These are phyloP conservation scores for Rugalucina vietnamica DNA, from an alignment of 2,888 invertebrate species.

Conservation along the genomic window DNA sequence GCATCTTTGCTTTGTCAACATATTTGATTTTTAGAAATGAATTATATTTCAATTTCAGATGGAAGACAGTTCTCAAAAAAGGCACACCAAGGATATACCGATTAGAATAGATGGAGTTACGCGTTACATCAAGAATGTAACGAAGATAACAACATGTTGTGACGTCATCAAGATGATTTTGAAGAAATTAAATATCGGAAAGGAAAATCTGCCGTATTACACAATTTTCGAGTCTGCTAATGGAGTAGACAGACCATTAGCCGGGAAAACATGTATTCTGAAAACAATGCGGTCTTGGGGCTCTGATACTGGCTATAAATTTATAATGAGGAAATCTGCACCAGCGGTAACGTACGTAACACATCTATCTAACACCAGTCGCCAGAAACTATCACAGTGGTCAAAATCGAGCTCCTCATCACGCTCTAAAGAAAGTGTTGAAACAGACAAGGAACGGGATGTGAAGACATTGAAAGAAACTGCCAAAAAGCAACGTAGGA, in stretches of 20 bases:
- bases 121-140: conserved; percentile 52
- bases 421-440: neutral
- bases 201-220: conserved; percentile 36
- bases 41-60: conserved; percentile 45
- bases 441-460: conserved; percentile 10
- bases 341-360: conserved; percentile 34
- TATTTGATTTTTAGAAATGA: neutral
- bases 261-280: conserved; percentile 48
- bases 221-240: conserved; percentile 58
- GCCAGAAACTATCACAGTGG: conserved; percentile 45
- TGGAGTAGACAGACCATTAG: conserved; percentile 56
- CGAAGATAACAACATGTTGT: conserved; percentile 56
- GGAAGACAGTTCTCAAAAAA: conserved; percentile 14
- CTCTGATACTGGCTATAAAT: conserved; percentile 37
- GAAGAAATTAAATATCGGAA: conserved; percentile 33
- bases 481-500: conserved; percentile 23
- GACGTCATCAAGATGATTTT: conserved; percentile 63
- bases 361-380: conserved; percentile 55
- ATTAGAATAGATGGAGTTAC: conserved; percentile 36
- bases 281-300: conserved; percentile 60
- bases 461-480: conserved; percentile 13
- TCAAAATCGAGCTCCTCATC: neutral
- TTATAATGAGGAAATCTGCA: conserved; percentile 50
- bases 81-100: conserved; percentile 38
- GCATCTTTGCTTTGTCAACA: no score